Evolutionary conservation across 2,888 invertebrate genomes (phyloP).

Genomic region (Oxyscelio sp.): DNA sequence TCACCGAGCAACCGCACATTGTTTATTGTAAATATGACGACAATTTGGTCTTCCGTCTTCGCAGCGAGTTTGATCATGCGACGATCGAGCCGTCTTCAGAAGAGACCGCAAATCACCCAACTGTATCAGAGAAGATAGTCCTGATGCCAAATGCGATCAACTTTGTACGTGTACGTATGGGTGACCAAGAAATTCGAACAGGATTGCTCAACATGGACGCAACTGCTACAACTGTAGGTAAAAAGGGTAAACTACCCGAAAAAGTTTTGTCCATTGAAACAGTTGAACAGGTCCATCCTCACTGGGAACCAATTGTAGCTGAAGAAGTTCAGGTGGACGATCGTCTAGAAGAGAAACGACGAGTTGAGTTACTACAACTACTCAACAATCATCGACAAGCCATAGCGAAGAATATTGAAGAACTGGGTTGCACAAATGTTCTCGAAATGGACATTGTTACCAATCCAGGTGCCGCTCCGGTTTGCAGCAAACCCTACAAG

Average conservation of each 20-base stretch:
- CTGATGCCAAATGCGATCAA: not conserved
- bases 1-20: not conserved
- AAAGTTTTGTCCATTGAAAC: not conserved
- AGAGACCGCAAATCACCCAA: not conserved
- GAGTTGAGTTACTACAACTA: not conserved
- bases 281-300: not conserved
- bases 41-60: not conserved
- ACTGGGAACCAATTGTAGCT: not conserved
- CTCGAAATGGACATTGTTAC: not conserved
- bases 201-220: not conserved
- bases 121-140: not conserved
- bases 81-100: not conserved
- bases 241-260: not conserved
- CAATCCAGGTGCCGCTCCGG: not conserved
- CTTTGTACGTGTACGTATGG: not conserved
- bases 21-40: not conserved
- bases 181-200: not conserved
- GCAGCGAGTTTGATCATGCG: not conserved
- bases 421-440: not conserved
- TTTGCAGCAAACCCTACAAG: conserved; percentile 15
- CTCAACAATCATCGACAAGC: not conserved
- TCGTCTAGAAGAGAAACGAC: not conserved
- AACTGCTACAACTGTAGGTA: not conserved
- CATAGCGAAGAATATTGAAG: not conserved
- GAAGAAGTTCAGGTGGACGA: not conserved